Evolutionary conservation across 1,140 invertebrate genomes (phyloP).

Genomic region (Tetramorium alpestre): DNA sequence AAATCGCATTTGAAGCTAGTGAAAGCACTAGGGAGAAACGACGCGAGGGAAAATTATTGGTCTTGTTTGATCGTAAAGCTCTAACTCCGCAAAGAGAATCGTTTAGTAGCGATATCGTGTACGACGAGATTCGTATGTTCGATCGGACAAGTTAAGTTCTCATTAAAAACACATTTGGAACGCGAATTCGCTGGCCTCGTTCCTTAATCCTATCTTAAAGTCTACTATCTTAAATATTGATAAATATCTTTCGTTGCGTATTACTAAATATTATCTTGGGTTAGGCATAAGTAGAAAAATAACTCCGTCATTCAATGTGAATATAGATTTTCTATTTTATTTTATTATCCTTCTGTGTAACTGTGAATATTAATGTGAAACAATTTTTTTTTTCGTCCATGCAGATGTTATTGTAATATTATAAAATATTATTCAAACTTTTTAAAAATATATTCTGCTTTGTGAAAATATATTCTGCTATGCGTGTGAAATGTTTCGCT

Average conservation of each 20-base stretch:
- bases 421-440: neutral
- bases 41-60: conserved; percentile 27
- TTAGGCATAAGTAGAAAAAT: neutral
- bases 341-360: neutral
- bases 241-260: neutral
- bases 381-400: neutral
- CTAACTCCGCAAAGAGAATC: conserved; percentile 66
- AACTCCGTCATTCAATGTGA: neutral
- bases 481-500: neutral
- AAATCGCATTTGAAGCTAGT: conserved; percentile 30
- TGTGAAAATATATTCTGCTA: neutral
- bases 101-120: conserved; percentile 61
- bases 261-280: conserved; percentile 12
- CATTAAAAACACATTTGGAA: conserved; percentile 61
- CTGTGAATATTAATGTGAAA: neutral
- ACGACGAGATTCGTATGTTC: conserved; percentile 33
- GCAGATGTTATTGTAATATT: neutral
- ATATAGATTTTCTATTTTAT: neutral
- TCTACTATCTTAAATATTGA: neutral
- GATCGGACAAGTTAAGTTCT: conserved; percentile 65
- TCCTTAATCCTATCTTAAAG: conserved; percentile 22
- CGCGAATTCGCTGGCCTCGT: conserved; percentile 12
- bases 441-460: neutral
- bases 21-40: conserved; percentile 39
- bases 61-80: conserved; percentile 69